Conservation (phyloP, 2,113 vertebrate genomes). For the Meleagris gallopavo region DNA sequence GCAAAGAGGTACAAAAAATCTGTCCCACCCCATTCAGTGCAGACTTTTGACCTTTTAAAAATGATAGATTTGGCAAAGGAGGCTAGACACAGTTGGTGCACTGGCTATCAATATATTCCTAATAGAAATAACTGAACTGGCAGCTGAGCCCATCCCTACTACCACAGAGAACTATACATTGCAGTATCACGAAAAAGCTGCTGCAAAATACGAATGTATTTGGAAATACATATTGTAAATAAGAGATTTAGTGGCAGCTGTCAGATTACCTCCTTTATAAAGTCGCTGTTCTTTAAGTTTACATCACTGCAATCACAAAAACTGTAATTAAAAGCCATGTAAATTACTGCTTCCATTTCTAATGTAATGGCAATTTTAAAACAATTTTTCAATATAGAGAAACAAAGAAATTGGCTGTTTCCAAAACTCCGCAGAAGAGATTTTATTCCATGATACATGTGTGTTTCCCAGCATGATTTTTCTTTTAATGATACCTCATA, state of each 20-base stretch:
- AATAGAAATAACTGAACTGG: neutral
- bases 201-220: neutral
- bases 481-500: constrained; percentile 57
- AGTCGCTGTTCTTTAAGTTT: constrained; percentile 39
- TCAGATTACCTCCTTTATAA: constrained; percentile 26
- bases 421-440: neutral
- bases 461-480: constrained; percentile 52
- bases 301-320: constrained; percentile 32
- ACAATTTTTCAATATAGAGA: constrained; percentile 34
- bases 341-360: constrained; percentile 58
- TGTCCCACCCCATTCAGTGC: neutral
- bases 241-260: constrained; percentile 39
- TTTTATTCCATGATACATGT: constrained; percentile 46
- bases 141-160: constrained; percentile 49
- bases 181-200: neutral
- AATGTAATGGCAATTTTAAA: constrained; percentile 45
- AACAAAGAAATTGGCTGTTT: constrained; percentile 23
- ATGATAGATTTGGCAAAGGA: constrained; percentile 19
- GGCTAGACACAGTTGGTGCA: neutral
- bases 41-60: neutral
- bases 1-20: neutral
- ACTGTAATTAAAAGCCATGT: constrained; percentile 54
- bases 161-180: neutral
- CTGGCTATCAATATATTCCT: constrained; percentile 21
- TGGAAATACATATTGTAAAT: neutral